phyloP scores from a whole-genome alignment of 2,888 invertebrate genomes.

The Temnothorax rugatulus region DNA sequence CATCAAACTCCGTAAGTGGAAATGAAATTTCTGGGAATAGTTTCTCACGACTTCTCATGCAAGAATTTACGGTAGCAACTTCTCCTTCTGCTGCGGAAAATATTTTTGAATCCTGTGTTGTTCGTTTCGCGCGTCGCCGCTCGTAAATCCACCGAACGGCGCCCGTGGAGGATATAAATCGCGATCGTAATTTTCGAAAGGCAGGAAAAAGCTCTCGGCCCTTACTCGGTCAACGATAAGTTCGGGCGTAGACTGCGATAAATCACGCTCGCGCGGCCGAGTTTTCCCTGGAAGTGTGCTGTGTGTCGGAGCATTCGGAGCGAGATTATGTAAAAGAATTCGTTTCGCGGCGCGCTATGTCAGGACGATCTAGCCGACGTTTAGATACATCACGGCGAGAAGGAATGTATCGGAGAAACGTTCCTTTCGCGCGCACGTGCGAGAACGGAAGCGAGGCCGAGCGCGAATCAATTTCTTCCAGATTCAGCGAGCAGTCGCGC shows the following conservation, averaged over 20 bases:
- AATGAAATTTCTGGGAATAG: neutral
- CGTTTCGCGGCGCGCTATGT: neutral
- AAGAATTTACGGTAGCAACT: constrained; percentile 12
- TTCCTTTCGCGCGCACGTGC: constrained; percentile 32
- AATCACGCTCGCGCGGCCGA: constrained; percentile 53
- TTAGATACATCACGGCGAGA: constrained; percentile 25
- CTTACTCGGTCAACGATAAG: constrained; percentile 43
- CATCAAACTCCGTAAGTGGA: neutral
- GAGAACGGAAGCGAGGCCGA: constrained; percentile 16
- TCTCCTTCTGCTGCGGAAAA: neutral
- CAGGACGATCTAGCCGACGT: constrained; percentile 10
- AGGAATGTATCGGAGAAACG: constrained; percentile 42
- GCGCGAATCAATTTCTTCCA: constrained; percentile 39
- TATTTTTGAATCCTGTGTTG: constrained; percentile 28
- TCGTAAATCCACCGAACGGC: constrained; percentile 61
- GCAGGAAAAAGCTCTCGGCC: constrained; percentile 2
- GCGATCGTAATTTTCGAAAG: constrained; percentile 52
- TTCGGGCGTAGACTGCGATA: constrained; percentile 35
- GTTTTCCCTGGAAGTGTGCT: constrained; percentile 55
- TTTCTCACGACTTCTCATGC: neutral
- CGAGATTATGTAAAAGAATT: constrained; percentile 50
- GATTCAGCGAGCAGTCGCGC: constrained; percentile 9
- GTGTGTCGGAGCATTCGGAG: constrained; percentile 9
- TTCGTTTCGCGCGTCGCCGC: constrained; percentile 19
- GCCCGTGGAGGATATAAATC: constrained; percentile 53